phyloP scores from a whole-genome alignment of 2,113 vertebrate genomes.

The Sardina pilchardus region DNA sequence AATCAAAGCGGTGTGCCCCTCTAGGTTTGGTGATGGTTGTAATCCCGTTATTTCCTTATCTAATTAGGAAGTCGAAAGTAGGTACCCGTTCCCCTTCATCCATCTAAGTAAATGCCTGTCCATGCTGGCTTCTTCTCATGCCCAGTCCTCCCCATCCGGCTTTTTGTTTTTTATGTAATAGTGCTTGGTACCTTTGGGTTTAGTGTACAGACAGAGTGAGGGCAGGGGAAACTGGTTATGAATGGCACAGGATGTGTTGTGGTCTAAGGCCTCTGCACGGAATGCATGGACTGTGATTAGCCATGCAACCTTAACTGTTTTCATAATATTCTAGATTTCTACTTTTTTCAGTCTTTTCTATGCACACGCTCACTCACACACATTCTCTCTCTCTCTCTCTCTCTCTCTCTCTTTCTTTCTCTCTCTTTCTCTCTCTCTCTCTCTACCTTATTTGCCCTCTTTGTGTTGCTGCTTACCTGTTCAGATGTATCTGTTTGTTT shows the following conservation, averaged over 20 bases:
- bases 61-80: constrained; percentile 41
- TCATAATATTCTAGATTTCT: neutral
- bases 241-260: neutral
- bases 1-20: constrained; percentile 14
- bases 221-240: neutral
- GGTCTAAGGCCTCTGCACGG: neutral
- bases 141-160: neutral
- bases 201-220: neutral
- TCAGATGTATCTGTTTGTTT: neutral
- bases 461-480: neutral
- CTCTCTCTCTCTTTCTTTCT: neutral
- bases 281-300: neutral
- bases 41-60: constrained; percentile 44
- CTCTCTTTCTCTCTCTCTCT: neutral
- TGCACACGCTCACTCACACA: neutral
- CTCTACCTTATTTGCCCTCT: neutral
- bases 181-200: neutral
- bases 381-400: neutral
- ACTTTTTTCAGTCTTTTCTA: neutral
- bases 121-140: neutral
- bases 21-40: constrained; percentile 35
- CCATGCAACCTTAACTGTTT: neutral
- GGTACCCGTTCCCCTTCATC: constrained; percentile 16
- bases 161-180: neutral
- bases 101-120: neutral